Percentiles rank a stretch among this genome's conserved stretches.
These are phyloP conservation scores for Cotesia congregata DNA, from an alignment of 2,888 invertebrate genomes.

Conservation along the genomic window DNA sequence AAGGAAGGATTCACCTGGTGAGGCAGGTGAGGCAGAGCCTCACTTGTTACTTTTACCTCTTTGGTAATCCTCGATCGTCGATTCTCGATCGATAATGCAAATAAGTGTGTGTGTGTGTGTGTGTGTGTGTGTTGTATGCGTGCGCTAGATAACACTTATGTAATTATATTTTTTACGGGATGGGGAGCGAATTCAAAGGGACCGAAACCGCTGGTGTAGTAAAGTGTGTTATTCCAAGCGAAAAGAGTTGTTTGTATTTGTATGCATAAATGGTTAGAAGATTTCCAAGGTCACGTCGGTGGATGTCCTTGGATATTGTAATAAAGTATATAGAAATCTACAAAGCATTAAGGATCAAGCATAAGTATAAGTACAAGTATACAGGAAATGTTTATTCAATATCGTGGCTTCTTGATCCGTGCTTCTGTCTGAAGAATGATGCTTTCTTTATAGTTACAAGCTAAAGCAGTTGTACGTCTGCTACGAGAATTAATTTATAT, in stretches of 20 bases:
- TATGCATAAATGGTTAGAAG: background rate
- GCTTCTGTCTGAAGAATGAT: background rate
- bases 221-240: background rate
- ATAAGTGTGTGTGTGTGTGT: background rate
- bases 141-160: background rate
- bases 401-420: background rate
- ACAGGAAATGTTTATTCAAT: conserved; percentile 1
- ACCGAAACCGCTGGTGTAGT: background rate
- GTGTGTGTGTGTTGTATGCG: background rate
- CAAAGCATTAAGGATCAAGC: too few relatives aligned
- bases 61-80: conserved; percentile 49
- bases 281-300: background rate
- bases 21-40: conserved; percentile 32
- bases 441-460: background rate
- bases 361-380: too few relatives aligned
- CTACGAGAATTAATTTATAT: background rate
- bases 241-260: background rate
- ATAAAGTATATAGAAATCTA: background rate
- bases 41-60: conserved; percentile 41
- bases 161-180: background rate
- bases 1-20: conserved; percentile 63
- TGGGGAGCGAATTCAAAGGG: background rate
- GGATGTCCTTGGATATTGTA: background rate
- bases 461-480: background rate
- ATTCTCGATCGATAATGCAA: conserved; percentile 38